Evolutionary conservation across 1,140 invertebrate genomes (phyloP).

Genomic region (Eufriesea mexicana): DNA sequence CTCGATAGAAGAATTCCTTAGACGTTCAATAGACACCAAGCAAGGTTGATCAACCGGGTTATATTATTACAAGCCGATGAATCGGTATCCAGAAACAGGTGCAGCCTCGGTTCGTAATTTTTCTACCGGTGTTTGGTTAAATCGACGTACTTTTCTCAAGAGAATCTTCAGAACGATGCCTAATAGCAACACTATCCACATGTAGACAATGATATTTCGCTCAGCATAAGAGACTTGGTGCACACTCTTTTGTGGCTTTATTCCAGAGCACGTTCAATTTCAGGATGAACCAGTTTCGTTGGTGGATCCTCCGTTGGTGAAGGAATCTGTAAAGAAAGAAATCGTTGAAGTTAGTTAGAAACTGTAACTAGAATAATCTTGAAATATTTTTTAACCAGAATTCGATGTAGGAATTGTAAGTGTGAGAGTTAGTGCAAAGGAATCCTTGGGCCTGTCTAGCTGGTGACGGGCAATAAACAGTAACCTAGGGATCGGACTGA

Average conservation of each 20-base stretch:
- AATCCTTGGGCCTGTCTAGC: no score
- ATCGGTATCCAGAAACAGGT: slow-evolving; percentile 19
- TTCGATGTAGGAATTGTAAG: no score
- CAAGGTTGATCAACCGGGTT: slow-evolving; percentile 46
- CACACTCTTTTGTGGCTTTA: background rate
- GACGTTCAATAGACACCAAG: background rate
- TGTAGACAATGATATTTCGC: slow-evolving; percentile 31
- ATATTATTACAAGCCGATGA: slow-evolving; percentile 48
- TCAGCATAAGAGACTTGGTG: background rate
- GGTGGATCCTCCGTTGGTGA: no score
- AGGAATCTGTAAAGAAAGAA: background rate
- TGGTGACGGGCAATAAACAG: no score
- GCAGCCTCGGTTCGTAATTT: background rate
- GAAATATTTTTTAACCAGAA: no score
- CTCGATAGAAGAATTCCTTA: background rate
- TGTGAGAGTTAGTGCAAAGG: no score
- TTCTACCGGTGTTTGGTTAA: slow-evolving; percentile 32
- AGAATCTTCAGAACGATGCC: slow-evolving; percentile 65
- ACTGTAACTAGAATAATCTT: background rate
- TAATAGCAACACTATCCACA: slow-evolving; percentile 70
- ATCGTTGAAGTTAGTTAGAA: background rate
- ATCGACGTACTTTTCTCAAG: slow-evolving; percentile 58
- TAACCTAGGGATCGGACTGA: no score
- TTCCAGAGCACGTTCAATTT: background rate
- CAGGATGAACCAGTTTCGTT: background rate